Evolutionary conservation across 2,888 invertebrate genomes (phyloP).

Genomic region (Ichneumon xanthorius): DNA sequence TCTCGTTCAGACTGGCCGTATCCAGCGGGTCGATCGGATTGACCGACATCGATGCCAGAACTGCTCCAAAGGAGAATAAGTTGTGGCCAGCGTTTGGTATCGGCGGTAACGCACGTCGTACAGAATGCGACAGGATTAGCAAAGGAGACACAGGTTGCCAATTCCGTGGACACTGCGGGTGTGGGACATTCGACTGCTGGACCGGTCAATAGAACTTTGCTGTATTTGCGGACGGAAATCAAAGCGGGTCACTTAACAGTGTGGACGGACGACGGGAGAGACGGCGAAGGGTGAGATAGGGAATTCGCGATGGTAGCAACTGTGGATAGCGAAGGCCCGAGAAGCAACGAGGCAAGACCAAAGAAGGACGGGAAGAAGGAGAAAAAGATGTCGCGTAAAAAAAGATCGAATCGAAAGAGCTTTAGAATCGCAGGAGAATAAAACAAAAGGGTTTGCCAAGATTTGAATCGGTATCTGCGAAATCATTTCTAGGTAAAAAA

Average conservation of each 20-base stretch:
- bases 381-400: conserved; percentile 3
- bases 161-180: conserved; percentile 10
- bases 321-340: neutral
- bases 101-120: conserved; percentile 29
- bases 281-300: conserved; percentile 69
- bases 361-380: conserved; percentile 46
- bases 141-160: conserved; percentile 44
- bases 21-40: conserved; percentile 42
- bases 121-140: conserved; percentile 32
- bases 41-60: conserved; percentile 50
- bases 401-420: conserved; percentile 6
- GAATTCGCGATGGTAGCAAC: conserved; percentile 63
- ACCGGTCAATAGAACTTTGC: conserved; percentile 79
- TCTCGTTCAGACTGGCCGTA: neutral
- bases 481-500: neutral
- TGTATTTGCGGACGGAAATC: conserved; percentile 81
- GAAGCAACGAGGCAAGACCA: conserved; percentile 25
- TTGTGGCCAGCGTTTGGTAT: conserved; percentile 19
- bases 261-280: conserved; percentile 76
- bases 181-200: conserved; percentile 9
- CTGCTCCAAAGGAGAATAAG: conserved; percentile 52
- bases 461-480: neutral
- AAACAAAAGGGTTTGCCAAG: neutral
- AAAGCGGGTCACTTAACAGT: conserved; percentile 81
- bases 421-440: neutral